Conservation (phyloP, 2,888 invertebrate species). For the Antheraea assamensis region DNA sequence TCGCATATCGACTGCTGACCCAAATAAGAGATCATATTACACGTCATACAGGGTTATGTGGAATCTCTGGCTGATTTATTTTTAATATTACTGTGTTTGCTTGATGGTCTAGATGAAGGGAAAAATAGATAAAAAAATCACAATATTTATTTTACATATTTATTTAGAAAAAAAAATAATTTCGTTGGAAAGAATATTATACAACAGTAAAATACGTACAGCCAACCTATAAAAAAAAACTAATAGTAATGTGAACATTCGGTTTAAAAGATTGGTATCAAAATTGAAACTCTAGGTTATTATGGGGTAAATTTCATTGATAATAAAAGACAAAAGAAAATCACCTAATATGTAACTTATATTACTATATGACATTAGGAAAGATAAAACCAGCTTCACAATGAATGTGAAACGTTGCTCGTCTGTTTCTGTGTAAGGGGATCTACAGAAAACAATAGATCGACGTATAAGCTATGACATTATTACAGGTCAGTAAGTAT, state of each 20-base stretch:
- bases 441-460: background rate
- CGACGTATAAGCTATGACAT: background rate
- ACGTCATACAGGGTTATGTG: background rate
- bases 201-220: no score
- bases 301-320: slow-evolving; percentile 6
- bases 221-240: no score
- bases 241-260: no score
- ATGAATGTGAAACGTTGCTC: background rate
- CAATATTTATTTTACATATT: no score
- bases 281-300: no score
- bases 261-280: no score
- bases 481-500: background rate
- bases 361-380: background rate
- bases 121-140: no score
- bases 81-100: no score
- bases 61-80: background rate
- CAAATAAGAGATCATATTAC: background rate
- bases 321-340: background rate
- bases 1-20: slow-evolving; percentile 2
- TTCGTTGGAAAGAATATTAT: no score
- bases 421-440: background rate
- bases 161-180: no score
- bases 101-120: no score
- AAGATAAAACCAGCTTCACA: background rate
- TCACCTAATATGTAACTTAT: background rate